Evolutionary conservation across 2,888 invertebrate genomes (phyloP).

Genomic region (Dasysyrphus tricinctus): DNA sequence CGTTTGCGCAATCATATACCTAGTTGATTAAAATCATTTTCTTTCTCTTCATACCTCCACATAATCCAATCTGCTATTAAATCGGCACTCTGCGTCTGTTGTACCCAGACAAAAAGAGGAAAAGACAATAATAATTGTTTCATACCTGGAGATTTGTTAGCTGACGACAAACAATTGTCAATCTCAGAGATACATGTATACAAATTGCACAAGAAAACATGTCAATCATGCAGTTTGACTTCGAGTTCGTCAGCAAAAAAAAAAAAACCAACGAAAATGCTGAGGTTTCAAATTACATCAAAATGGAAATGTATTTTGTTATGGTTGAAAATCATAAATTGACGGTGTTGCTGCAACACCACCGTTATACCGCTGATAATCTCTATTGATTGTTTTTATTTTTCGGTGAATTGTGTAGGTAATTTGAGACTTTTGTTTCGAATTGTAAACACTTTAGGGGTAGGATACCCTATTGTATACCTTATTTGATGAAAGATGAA

Average conservation of each 20-base stretch:
- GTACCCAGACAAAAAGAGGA: not conserved
- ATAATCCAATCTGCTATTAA: not conserved
- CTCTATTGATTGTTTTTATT: constrained; percentile 42
- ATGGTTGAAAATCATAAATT: constrained; percentile 18
- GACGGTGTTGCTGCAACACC: constrained; percentile 16
- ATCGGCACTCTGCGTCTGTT: constrained; percentile 7
- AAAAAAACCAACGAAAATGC: constrained; percentile 7
- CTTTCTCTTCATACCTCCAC: not conserved
- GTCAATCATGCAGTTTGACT: constrained; percentile 41
- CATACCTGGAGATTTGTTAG: constrained; percentile 28
- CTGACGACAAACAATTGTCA: constrained; percentile 7
- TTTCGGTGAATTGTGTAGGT: constrained; percentile 23
- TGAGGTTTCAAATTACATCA: constrained; percentile 54
- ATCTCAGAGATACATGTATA: constrained; percentile 20
- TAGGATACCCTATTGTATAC: constrained; percentile 15
- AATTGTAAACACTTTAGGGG: constrained; percentile 63
- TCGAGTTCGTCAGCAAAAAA: not conserved
- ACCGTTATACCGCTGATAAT: not conserved
- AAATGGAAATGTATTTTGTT: constrained; percentile 7
- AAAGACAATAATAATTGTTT: constrained; percentile 36
- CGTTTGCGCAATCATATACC: constrained; percentile 59
- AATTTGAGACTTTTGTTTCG: constrained; percentile 53
- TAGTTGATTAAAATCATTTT: constrained; percentile 43
- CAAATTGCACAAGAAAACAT: constrained; percentile 39
- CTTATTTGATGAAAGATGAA: constrained; percentile 37